phyloP scores from a whole-genome alignment of 2,888 invertebrate genomes.

The Phlogophora meticulosa region DNA sequence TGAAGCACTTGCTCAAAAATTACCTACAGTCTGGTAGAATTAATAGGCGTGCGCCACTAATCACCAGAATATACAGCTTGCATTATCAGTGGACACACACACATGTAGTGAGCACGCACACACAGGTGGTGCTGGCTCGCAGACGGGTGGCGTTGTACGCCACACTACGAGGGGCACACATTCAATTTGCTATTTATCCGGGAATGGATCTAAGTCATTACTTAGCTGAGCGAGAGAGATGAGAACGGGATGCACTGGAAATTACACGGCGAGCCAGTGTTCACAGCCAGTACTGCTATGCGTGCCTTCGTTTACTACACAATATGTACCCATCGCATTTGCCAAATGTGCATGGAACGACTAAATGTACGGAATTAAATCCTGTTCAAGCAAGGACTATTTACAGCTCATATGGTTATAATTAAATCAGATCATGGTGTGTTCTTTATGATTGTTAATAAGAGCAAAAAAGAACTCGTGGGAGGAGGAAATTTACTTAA shows the following conservation, averaged over 20 bases:
- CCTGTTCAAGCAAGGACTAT: not conserved
- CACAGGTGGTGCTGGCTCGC: conserved; percentile 61
- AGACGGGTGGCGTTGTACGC: conserved; percentile 66
- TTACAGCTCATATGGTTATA: not conserved
- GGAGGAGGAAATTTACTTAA: too few relatives aligned
- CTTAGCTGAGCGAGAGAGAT: conserved; percentile 90
- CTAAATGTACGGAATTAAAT: conserved; percentile 42
- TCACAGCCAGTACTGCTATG: conserved; percentile 69
- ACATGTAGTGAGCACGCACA: conserved; percentile 56
- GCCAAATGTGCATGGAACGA: conserved; percentile 57
- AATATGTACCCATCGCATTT: conserved; percentile 65
- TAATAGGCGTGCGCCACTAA: conserved; percentile 61
- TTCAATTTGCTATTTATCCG: conserved; percentile 91
- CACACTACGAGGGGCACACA: conserved; percentile 81
- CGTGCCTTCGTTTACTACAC: conserved; percentile 63
- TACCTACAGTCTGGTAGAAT: conserved; percentile 25
- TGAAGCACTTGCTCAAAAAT: conserved; percentile 28
- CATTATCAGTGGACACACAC: conserved; percentile 54
- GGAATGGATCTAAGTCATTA: conserved; percentile 91
- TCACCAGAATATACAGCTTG: conserved; percentile 67
- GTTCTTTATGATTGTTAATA: not conserved
- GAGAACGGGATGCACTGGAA: conserved; percentile 87
- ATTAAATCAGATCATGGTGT: conserved; percentile 5
- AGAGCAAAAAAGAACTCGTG: not conserved
- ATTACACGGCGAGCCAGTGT: conserved; percentile 84